Evolutionary conservation across 1,140 invertebrate genomes (phyloP).

Genomic region (Helicoverpa zea): DNA sequence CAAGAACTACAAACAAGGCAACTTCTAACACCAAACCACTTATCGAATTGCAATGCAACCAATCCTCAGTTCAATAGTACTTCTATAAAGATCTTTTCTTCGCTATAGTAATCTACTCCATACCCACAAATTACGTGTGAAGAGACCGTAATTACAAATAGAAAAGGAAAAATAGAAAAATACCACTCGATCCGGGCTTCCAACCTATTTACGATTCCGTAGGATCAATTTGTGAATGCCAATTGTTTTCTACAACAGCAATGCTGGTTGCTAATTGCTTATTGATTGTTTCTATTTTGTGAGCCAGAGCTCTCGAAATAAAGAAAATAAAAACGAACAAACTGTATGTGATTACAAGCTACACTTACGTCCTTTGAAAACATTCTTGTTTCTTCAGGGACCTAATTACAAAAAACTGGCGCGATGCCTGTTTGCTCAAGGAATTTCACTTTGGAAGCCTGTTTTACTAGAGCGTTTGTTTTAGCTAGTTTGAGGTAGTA

Average conservation of each 20-base stretch:
- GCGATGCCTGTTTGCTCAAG: no score
- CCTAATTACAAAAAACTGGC: not conserved
- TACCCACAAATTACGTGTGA: not conserved
- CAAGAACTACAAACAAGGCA: no score
- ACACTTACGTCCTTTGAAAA: not conserved
- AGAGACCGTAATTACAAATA: conserved; percentile 11
- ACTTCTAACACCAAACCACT: no score
- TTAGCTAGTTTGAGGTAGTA: no score
- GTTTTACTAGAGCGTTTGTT: no score
- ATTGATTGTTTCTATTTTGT: conserved; percentile 31
- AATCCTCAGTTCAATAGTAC: no score
- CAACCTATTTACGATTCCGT: not conserved
- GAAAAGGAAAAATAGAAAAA: not conserved
- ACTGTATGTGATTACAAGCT: not conserved
- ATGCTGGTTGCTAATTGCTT: conserved; percentile 5
- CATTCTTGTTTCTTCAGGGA: no score
- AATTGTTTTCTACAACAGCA: conserved; percentile 14
- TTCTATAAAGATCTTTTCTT: no score
- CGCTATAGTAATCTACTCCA: not conserved
- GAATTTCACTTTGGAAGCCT: no score
- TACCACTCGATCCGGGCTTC: not conserved
- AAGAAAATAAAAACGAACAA: not conserved
- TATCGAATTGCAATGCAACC: no score
- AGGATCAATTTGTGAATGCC: conserved; percentile 22
- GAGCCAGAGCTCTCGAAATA: not conserved